Conservation (phyloP, 2,113 vertebrate genomes). For the Heptranchias perlo region DNA sequence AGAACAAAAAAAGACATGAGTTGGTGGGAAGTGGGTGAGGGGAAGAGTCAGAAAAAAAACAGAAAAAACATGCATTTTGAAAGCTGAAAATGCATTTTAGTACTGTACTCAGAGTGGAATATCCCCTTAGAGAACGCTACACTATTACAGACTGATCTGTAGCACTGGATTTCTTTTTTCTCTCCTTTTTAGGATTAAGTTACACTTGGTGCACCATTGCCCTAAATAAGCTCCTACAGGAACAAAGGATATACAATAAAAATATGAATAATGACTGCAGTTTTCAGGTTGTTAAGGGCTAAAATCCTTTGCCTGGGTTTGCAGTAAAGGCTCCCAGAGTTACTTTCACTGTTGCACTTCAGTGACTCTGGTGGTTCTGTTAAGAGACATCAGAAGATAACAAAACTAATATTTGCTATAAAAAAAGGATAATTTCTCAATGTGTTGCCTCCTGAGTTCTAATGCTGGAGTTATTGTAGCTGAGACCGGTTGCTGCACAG, state of each 20-base stretch:
- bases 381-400: not conserved
- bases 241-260: not conserved
- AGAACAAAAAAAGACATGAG: not conserved
- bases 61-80: not conserved
- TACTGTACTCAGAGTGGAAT: not conserved
- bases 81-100: not conserved
- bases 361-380: not conserved
- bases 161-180: not conserved
- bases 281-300: not conserved
- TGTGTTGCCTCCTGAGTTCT: not conserved
- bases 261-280: not conserved
- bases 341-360: not conserved
- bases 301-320: not conserved
- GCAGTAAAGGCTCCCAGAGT: not conserved
- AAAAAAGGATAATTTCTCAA: not conserved
- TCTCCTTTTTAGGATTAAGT: not conserved
- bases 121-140: not conserved
- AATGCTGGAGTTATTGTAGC: not conserved
- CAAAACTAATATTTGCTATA: not conserved
- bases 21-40: not conserved
- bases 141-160: not conserved
- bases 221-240: not conserved
- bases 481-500: not conserved
- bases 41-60: not conserved
- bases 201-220: not conserved